Evolutionary conservation across 1,140 invertebrate genomes (phyloP), one percentile per base, ranked within the genome.

Genomic region (Zaprionus inermis): DNA sequence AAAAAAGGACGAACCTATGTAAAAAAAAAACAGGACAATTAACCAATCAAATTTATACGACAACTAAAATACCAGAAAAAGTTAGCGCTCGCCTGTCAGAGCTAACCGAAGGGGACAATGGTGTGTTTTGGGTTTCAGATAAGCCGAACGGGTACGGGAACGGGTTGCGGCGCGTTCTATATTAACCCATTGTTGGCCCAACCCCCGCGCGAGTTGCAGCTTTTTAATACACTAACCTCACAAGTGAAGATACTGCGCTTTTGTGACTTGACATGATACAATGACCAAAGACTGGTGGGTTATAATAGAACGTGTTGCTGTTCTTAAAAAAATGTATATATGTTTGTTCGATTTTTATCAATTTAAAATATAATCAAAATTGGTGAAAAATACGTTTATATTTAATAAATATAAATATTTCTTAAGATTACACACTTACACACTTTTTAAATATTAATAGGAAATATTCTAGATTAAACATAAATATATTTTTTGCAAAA

Each of bases 11-110:
- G 58, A 22, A 22, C 64, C 34, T 28, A 46, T 4, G 24, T 0
- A 46, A 67, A 79, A 81, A 46, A 67, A 79, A 81, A 77, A 84
- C 80, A 77, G 67, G 81, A 66, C 84, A 88, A 88, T 88, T 89
- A 89, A 84, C 84, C 84, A 88, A 88, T 88, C 79, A 83, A 88
- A 79, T 84, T 88, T 84, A 81, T 78, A 88, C 78, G 79, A 75
- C 54, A 72, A 36, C 16, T 71, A 76, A 49, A 51, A 72, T 55
- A 44, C 7, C 38, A 16, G 20, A 41, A 16, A 16, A 32, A 49
- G 52, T 46, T 32, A 14, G 55, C 18, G 24, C 22, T n/a, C 30
- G n/a, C 20, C 57, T 68, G 56, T 71, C 52, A 20, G 18, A n/a
- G 38, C 38, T 64, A 57, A 71, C 68, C 68, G 16, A 64, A 16